Percentiles rank a stretch among this genome's conserved stretches.
Conservation (phyloP, 2,888 invertebrate species). For the Pardosa pseudoannulata region DNA sequence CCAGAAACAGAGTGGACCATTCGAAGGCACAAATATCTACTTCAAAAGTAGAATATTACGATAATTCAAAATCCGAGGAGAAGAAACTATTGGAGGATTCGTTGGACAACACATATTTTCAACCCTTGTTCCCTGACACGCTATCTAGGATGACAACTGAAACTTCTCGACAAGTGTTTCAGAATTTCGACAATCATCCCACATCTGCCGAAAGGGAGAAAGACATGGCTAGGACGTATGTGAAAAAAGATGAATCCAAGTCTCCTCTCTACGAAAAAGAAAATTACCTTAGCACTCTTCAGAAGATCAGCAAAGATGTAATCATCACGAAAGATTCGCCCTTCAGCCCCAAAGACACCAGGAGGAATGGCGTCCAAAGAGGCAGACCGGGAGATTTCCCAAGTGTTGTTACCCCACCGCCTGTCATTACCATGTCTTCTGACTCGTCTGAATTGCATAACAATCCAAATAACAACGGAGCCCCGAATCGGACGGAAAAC, state of each 20-base stretch:
- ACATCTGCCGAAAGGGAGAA: background rate
- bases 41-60: background rate
- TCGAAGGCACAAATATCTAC: background rate
- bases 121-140: conserved; percentile 28
- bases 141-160: no score
- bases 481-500: conserved; percentile 29
- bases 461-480: background rate
- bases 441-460: background rate
- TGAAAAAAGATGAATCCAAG: background rate
- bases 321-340: background rate
- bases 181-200: background rate
- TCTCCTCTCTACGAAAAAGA: no score
- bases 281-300: background rate
- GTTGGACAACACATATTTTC: conserved; percentile 32
- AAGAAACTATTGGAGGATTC: conserved; percentile 24
- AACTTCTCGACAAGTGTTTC: background rate
- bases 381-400: no score
- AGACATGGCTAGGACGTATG: background rate
- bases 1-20: background rate
- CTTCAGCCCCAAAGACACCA: background rate
- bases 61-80: background rate
- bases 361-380: no score
- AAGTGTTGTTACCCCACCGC: conserved; percentile 28
- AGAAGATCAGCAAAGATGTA: background rate
- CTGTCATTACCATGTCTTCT: conserved; percentile 22